Conservation (phyloP, 2,113 vertebrate species). For the Speoplatyrhinus poulsoni region DNA sequence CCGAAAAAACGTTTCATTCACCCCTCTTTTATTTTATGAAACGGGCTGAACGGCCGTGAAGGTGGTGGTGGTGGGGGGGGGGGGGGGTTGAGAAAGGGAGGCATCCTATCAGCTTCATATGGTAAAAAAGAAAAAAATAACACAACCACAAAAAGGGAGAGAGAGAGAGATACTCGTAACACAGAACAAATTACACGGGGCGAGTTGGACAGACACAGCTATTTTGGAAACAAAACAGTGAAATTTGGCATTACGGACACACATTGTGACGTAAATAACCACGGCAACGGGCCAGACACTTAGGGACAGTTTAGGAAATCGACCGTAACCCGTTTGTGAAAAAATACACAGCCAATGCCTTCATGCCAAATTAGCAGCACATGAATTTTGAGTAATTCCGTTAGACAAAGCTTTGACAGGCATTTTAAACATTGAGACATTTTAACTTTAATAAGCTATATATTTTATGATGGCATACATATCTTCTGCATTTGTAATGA, state of each 20-base stretch:
- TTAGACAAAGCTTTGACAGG: not conserved
- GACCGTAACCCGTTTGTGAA: conserved; percentile 59
- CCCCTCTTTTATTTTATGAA: conserved; percentile 52
- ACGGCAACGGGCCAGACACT: conserved; percentile 52
- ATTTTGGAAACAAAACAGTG: conserved; percentile 75
- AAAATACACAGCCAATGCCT: conserved; percentile 42
- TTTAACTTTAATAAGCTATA: too few species aligned
- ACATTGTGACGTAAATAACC: conserved; percentile 39
- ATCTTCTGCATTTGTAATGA: not conserved
- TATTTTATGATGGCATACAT: not conserved
- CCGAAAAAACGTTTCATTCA: conserved; percentile 62
- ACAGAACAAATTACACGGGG: conserved; percentile 77
- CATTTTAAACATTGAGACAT: too few species aligned
- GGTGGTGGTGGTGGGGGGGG: too few species aligned
- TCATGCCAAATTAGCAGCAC: conserved; percentile 44
- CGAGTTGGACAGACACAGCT: conserved; percentile 71
- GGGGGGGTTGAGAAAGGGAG: conserved; percentile 37
- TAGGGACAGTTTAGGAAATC: conserved; percentile 60
- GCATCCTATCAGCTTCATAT: conserved; percentile 64
- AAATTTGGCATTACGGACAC: conserved; percentile 66
- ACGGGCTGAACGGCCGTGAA: conserved; percentile 54
- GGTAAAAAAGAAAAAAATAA: conserved; percentile 75
- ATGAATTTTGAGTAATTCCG: not conserved
- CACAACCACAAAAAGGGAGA: conserved; percentile 45
- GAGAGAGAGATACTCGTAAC: conserved; percentile 45